A percentile compares a stretch with the other conserved stretches of the same genome.
Evolutionary conservation across 2,888 invertebrate genomes (phyloP).

Genomic region (Nemapogon koenigi): DNA sequence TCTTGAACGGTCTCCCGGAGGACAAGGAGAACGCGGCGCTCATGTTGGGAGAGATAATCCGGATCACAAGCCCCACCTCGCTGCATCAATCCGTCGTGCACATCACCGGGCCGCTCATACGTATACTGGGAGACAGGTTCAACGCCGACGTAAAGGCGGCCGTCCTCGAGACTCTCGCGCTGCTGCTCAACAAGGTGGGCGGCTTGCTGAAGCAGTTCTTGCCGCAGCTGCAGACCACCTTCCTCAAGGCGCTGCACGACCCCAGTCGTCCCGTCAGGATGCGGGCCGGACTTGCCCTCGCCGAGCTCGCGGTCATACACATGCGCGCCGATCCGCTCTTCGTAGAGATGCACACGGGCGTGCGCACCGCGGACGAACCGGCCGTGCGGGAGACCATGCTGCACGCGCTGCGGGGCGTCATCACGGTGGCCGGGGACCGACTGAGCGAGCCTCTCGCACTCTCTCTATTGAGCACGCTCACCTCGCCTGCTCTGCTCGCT

Average conservation of each 20-base stretch:
- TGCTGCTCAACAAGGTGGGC: constrained; percentile 92
- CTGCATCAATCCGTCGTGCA: constrained; percentile 95
- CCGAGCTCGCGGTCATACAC: constrained; percentile 90
- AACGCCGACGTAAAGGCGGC: constrained; percentile 94
- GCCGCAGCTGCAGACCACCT: constrained; percentile 98
- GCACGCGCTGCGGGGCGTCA: constrained; percentile 86
- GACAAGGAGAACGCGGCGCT: constrained; percentile 95
- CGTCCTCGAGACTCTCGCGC: constrained; percentile 91
- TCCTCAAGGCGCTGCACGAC: constrained; percentile 94
- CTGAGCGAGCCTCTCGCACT: constrained; percentile 83
- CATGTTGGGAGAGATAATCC: constrained; percentile 85
- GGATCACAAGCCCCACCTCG: constrained; percentile 83
- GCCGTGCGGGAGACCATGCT: constrained; percentile 91
- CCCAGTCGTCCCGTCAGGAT: constrained; percentile 85
- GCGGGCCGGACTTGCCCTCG: constrained; percentile 87
- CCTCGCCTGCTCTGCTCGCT: constrained; percentile 67
- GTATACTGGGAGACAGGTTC: constrained; percentile 96
- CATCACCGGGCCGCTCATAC: constrained; percentile 96
- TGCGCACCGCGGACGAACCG: constrained; percentile 85
- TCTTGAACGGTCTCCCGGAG: constrained; percentile 93
- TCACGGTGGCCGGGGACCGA: constrained; percentile 86
- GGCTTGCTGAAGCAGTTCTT: constrained; percentile 96
- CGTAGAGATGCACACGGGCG: constrained; percentile 86
- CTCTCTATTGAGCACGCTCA: constrained; percentile 72
- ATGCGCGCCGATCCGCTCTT: constrained; percentile 95